A percentile compares a stretch with the other conserved stretches of the same genome.
phyloP scores from a whole-genome alignment of 2,888 invertebrate genomes.

The Blera fallax region DNA sequence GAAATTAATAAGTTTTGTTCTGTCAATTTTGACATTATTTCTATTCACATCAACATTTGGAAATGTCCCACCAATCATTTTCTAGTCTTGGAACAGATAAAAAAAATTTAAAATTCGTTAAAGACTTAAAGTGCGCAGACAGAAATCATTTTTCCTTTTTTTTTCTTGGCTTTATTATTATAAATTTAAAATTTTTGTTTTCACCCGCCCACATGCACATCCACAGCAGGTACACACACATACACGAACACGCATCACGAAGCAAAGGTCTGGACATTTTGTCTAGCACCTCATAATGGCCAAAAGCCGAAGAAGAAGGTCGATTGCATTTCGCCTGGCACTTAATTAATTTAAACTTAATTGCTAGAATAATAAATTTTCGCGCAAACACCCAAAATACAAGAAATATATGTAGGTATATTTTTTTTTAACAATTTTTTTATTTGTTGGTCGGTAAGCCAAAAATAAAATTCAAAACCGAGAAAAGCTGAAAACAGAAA shows the following conservation, averaged over 20 bases:
- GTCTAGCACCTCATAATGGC: slow-evolving; percentile 74
- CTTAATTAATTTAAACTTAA: slow-evolving; percentile 68
- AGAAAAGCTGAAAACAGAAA: slow-evolving; percentile 53
- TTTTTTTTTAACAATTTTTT: slow-evolving; percentile 34
- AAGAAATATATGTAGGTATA: not conserved
- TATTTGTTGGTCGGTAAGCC: slow-evolving; percentile 15
- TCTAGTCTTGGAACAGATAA: not conserved
- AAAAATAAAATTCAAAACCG: slow-evolving; percentile 63
- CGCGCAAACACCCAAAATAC: slow-evolving; percentile 26
- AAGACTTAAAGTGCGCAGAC: not conserved
- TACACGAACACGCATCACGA: slow-evolving; percentile 3
- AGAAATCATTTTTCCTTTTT: not conserved
- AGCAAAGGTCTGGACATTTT: slow-evolving; percentile 74
- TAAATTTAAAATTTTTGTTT: not conserved
- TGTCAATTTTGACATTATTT: not conserved
- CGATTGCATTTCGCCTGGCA: slow-evolving; percentile 78
- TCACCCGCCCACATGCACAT: slow-evolving; percentile 59
- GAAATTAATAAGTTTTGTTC: too few relatives aligned
- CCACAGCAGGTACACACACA: not conserved
- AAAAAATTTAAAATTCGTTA: not conserved
- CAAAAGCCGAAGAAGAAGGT: slow-evolving; percentile 76
- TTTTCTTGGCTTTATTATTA: not conserved
- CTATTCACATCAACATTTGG: not conserved
- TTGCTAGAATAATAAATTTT: slow-evolving; percentile 67
- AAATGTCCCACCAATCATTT: not conserved